Evolutionary conservation across 2,113 vertebrate genomes (phyloP).

Genomic region (Melozone crissalis): DNA sequence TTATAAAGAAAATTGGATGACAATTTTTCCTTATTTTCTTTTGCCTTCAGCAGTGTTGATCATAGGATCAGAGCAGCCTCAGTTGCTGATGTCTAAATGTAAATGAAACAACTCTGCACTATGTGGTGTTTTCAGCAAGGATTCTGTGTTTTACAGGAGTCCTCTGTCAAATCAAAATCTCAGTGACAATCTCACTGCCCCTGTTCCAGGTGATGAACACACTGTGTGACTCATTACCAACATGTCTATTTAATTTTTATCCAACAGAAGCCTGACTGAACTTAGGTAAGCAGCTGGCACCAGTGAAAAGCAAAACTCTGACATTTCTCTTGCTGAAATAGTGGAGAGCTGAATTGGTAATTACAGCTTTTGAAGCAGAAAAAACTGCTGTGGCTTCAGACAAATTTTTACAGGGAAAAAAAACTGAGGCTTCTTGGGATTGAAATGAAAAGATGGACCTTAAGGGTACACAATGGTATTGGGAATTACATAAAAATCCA

Average conservation of each 20-base stretch:
- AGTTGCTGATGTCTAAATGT: not conserved
- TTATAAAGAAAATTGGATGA: not conserved
- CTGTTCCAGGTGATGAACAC: not conserved
- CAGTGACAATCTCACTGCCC: not conserved
- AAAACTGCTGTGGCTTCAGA: not conserved
- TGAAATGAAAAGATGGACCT: not conserved
- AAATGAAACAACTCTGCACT: not conserved
- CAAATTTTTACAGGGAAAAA: not conserved
- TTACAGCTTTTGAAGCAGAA: not conserved
- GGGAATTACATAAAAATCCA: not conserved
- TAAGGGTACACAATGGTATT: not conserved
- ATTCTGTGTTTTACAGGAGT: not conserved
- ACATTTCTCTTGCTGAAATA: not conserved
- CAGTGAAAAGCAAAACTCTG: not conserved
- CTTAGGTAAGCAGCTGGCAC: not conserved
- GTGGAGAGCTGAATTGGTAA: not conserved
- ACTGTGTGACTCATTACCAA: not conserved
- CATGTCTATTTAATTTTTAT: not conserved
- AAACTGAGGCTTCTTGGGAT: not conserved
- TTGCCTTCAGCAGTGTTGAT: not conserved
- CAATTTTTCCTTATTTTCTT: not conserved
- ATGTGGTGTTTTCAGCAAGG: not conserved
- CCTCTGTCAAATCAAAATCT: not conserved
- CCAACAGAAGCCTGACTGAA: not conserved
- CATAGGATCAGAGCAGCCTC: fast-evolving